These are phyloP conservation scores for Zalophus californianus DNA, from an alignment of 2,797 vertebrate species.

Conservation along the genomic window DNA sequence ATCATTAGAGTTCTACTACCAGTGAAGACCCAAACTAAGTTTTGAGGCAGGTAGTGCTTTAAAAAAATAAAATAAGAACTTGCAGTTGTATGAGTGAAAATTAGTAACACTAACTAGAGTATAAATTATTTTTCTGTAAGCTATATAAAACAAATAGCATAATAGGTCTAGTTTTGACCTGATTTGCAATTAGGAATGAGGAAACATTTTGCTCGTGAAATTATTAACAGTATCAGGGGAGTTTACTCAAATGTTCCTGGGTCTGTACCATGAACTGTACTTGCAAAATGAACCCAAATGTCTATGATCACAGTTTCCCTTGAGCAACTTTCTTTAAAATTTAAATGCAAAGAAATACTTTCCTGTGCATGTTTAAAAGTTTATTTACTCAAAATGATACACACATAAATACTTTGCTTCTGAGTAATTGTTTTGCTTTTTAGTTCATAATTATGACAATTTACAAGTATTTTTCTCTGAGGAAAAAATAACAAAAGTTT, in stretches of 20 bases:
- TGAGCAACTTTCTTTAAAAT: constrained; percentile 7
- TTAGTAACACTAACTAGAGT: not conserved
- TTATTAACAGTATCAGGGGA: constrained; percentile 22
- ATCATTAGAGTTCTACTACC: not conserved
- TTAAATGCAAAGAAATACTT: not conserved
- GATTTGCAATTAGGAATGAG: constrained; percentile 59
- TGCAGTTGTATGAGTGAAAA: not conserved
- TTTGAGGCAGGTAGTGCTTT: constrained; percentile 32
- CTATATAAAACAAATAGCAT: not conserved
- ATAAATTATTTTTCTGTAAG: constrained; percentile 27
- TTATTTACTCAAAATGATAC: not conserved
- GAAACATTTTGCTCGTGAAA: constrained; percentile 54
- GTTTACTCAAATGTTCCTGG: not conserved
- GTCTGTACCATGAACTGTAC: not conserved
- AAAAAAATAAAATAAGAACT: not conserved
- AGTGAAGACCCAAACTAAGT: not conserved
- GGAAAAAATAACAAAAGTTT: not conserved
- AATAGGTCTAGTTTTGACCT: constrained; percentile 11
- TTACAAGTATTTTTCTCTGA: constrained; percentile 3
- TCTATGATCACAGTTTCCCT: not conserved
- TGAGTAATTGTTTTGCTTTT: not conserved
- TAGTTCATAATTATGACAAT: constrained; percentile 10
- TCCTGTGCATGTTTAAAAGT: not conserved
- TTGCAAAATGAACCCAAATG: not conserved
- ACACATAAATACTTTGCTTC: not conserved